phyloP scores from a whole-genome alignment of 2,113 vertebrate species.

The Toxotes chatareus region DNA sequence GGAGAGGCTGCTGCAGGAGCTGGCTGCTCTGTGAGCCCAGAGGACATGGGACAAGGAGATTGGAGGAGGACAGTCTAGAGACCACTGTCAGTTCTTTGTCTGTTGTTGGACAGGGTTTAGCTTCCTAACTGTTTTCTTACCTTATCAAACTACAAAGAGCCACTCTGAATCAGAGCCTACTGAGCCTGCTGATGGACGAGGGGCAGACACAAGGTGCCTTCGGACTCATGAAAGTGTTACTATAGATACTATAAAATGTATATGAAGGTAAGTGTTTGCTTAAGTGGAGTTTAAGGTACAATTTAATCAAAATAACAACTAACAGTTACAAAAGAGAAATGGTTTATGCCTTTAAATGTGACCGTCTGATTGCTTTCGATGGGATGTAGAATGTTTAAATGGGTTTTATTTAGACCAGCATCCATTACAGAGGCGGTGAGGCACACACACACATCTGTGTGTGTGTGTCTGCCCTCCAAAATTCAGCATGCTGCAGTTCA shows the following conservation, averaged over 20 bases:
- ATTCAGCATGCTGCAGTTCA: too few relatives aligned
- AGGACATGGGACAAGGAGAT: too few relatives aligned
- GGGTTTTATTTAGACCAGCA: too few relatives aligned
- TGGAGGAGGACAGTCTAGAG: not conserved
- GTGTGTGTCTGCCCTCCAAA: too few relatives aligned
- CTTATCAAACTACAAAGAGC: not conserved
- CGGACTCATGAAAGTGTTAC: not conserved
- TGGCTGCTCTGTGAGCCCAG: slow-evolving; percentile 84
- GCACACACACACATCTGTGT: too few relatives aligned
- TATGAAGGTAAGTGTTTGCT: not conserved
- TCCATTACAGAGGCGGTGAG: too few relatives aligned
- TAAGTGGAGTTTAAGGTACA: too few relatives aligned
- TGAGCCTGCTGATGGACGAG: not conserved
- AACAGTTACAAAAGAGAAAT: too few relatives aligned
- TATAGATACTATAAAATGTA: slow-evolving; percentile 6
- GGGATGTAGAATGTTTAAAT: too few relatives aligned
- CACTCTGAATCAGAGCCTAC: not conserved
- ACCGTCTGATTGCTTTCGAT: too few relatives aligned
- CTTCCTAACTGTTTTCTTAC: not conserved
- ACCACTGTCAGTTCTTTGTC: not conserved
- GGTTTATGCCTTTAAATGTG: too few relatives aligned
- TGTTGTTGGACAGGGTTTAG: not conserved
- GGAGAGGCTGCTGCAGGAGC: slow-evolving; percentile 89
- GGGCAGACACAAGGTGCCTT: not conserved
- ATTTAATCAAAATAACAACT: too few relatives aligned